These are phyloP conservation scores for Actinia equina DNA, from an alignment of 64 coral and sea anemone genomes.

Conservation along the genomic window DNA sequence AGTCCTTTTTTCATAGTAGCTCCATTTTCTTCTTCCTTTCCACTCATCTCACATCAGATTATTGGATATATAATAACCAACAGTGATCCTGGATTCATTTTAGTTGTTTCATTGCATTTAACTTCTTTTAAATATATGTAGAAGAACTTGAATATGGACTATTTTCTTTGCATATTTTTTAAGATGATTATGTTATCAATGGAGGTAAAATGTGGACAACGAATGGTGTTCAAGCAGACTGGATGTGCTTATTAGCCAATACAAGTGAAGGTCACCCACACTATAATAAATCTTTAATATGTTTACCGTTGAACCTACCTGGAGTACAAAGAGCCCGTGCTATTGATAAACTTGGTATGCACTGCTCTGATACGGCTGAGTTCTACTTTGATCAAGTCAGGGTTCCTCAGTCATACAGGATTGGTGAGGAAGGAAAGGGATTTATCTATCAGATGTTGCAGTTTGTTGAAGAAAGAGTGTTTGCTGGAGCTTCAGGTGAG, in stretches of 20 bases:
- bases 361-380: constrained; percentile 96
- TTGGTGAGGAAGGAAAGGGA: constrained; percentile 91
- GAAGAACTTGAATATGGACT: too few relatives aligned
- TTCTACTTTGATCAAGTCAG: constrained; percentile 96
- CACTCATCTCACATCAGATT: too few relatives aligned
- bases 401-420: constrained; percentile 84
- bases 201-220: constrained; percentile 98
- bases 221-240: constrained; percentile 96
- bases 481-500: constrained; percentile 86
- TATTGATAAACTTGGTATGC: constrained; percentile 92
- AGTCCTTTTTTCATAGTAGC: too few relatives aligned
- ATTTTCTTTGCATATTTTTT: neutral
- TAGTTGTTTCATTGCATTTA: too few relatives aligned
- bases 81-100: too few relatives aligned
- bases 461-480: constrained; percentile 99
- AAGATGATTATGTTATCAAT: constrained; percentile 97
- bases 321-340: constrained; percentile 76
- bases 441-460: constrained; percentile 97
- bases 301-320: constrained; percentile 74
- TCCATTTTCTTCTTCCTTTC: too few relatives aligned
- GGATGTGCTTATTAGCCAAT: constrained; percentile 96
- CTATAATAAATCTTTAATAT: constrained; percentile 90
- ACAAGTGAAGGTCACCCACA: constrained; percentile 83
- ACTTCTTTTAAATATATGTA: too few relatives aligned
- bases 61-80: too few relatives aligned